Evolutionary conservation across 2,797 vertebrate genomes (phyloP).

Genomic region (Smutsia gigantea): DNA sequence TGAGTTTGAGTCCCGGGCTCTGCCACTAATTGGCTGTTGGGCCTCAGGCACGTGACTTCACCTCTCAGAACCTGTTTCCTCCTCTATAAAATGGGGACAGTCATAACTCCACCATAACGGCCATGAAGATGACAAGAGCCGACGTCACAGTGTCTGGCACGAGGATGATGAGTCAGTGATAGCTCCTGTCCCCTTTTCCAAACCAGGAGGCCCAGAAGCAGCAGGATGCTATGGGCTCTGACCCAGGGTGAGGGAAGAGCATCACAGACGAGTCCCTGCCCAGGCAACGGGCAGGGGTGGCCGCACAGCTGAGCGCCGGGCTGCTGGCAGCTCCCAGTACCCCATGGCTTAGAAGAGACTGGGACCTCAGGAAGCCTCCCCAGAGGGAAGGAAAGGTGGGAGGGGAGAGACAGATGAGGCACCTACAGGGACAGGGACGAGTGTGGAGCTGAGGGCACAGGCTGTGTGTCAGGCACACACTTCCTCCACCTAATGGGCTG

Average conservation of each 20-base stretch:
- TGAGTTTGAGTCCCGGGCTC: not conserved
- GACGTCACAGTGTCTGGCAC: fast-evolving
- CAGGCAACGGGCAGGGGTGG: not conserved
- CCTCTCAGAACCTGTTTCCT: not conserved
- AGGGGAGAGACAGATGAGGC: not conserved
- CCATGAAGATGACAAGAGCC: fast-evolving
- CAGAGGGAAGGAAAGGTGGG: not conserved
- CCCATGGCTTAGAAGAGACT: not conserved
- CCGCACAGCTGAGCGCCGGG: not conserved
- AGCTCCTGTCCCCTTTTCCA: not conserved
- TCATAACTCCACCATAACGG: too few species aligned
- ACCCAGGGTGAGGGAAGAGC: not conserved
- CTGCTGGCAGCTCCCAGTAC: not conserved
- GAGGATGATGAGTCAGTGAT: fast-evolving
- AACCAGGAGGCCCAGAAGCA: not conserved
- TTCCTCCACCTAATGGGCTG: not conserved
- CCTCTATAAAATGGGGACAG: not conserved
- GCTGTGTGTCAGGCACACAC: not conserved
- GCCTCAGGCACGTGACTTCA: not conserved
- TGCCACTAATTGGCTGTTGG: not conserved
- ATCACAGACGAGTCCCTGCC: fast-evolving
- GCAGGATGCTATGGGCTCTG: not conserved
- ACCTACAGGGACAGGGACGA: not conserved
- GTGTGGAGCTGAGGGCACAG: not conserved
- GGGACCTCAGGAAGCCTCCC: not conserved